phyloP scores from a whole-genome alignment of 2,797 vertebrate genomes.

The Cossypha polioptera region DNA sequence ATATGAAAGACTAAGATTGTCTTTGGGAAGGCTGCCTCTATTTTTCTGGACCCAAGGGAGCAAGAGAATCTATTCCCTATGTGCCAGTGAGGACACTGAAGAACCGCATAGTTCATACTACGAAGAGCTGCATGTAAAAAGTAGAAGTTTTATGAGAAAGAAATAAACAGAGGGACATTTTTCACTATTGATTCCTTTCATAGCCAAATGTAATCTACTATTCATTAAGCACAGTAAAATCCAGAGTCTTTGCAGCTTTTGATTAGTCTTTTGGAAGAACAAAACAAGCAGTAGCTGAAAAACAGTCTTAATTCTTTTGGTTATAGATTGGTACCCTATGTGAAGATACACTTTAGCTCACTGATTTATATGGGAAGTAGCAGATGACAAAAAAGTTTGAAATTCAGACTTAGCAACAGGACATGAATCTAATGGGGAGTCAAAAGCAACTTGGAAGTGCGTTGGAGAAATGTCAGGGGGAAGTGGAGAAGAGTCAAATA shows the following conservation, averaged over 20 bases:
- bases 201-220: neutral
- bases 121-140: neutral
- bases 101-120: fast-evolving
- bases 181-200: neutral
- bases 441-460: neutral
- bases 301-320: neutral
- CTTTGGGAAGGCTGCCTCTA: neutral
- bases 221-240: neutral
- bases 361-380: neutral
- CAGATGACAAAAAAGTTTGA: neutral
- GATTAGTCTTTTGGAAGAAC: neutral
- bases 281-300: neutral
- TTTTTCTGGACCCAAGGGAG: neutral
- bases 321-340: neutral
- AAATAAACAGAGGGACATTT: neutral
- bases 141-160: neutral
- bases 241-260: neutral
- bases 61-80: neutral
- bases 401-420: neutral
- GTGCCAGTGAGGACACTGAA: neutral
- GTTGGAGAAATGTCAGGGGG: neutral
- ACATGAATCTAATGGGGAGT: neutral
- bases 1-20: neutral
- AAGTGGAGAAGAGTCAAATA: neutral
- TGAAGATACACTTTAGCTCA: neutral